Base-by-base conservation (phyloP, 2,797 vertebrate genomes). In the Trachurus trachurus region DNA sequence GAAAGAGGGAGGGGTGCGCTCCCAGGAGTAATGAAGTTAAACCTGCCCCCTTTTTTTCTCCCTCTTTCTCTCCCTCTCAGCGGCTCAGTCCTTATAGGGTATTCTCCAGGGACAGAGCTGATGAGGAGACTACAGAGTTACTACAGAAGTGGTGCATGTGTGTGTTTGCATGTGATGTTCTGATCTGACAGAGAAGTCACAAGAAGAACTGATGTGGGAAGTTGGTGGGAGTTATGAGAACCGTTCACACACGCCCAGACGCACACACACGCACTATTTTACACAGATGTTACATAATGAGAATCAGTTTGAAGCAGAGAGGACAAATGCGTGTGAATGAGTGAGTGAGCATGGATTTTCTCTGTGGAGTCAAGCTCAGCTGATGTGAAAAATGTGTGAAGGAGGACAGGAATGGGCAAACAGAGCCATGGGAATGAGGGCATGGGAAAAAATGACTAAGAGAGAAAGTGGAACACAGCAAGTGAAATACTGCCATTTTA, bases 31-130 rank as follows among this genome's bases (percentile, higher is more conserved):
- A 85, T 50, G 9, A 78, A 72, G 84, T 80, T 60, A 74, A 86
- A 86, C 76, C 84, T 75, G 57, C 66, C 64, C 80, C 37, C 60
- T 68, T 74, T 78, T 29, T 19, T 11, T 39, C 61, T 61, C 53
- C 26, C 29, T 45, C 37, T 53, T 49, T 53, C 26, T 71, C 42
- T 69, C 58, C 70, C 40, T 40, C 54, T 44, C 67, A 40, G 66
- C 58, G 65, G 54, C 66, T 79, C 74, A 26, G 26, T 67, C 92
- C 90, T 91, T 93, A 79, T 92, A 91, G 75, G 92, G 91, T 67
- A 83, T 87, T 89, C 88, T 89, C 76, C 74, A 70, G 76, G 76
- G 83, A 81, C 60, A 49, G 71, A 49, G 26, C 17, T 42, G 54
- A 52, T 54, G 22, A 81, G 50, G 50, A 66, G 57, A 66, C 29